Evolutionary conservation across 2,797 vertebrate genomes (phyloP), one percentile per base, ranked within the genome.

Genomic region (Phyllotis vaccarum): DNA sequence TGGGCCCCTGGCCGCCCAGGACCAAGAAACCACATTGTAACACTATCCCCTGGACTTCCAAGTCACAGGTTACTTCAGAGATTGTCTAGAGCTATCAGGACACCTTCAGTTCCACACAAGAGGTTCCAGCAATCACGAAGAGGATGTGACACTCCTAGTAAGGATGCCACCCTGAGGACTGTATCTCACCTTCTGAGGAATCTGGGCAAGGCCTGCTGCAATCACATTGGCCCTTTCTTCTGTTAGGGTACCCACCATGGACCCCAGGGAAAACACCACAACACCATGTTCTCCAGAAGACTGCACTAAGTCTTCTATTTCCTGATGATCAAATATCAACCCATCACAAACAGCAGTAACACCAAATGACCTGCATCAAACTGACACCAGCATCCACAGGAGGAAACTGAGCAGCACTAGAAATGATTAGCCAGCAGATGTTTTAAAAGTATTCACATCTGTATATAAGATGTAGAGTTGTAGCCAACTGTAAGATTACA

Each of bases 261-360:
- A 99, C 29, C 99, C 99, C 3, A 99, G 97, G 79, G 98, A 98
- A 95, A 99, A 99, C 43, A 99, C 98, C 92, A 99, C 99, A 0
- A 99, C 96, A 5, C 99, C 99, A 0, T 99, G 98, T 58, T 99
- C 98, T 60, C 99, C 99, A 60, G 99, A 99, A 62, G 99, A 99
- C 97, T 99, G 99, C 66, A 99, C 99, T 98, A 99, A 99, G 96
- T 99, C 98, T 97, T 99, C 99, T 95, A 99, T 98, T 79, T 99
- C 99, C 99, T 99, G 94, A 14, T 80, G 64, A 60, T 60, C 0
- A 1, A 70, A 31, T 37, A 68, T 64, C 40, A 62, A 22, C 5
- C 2, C 27, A 31, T 96, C 21, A 93, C 13, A 72, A 64, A 80
- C 2, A 66, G 8, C 3, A 72, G 8, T 11, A 85, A 10, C 6